phyloP scores from a whole-genome alignment of 2,113 vertebrate species.

The Eulacestoma nigropectus region DNA sequence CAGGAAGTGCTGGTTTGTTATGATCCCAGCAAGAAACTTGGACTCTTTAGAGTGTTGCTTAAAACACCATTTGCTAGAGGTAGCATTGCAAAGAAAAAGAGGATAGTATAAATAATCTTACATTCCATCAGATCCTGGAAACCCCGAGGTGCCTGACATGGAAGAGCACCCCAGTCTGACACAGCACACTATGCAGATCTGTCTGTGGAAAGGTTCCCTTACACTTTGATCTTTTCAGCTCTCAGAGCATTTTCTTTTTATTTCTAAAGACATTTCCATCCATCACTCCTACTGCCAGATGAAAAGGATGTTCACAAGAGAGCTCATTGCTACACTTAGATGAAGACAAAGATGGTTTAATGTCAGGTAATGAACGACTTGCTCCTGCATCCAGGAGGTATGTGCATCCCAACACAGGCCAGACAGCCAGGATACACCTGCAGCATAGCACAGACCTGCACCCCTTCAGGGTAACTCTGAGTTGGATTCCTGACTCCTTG shows the following conservation, averaged over 20 bases:
- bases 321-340: not conserved
- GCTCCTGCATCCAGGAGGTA: not conserved
- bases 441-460: not conserved
- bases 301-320: not conserved
- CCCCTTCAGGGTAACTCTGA: not conserved
- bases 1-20: not conserved
- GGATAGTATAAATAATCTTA: not conserved
- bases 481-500: not conserved
- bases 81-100: not conserved
- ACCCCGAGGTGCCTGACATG: fast-evolving
- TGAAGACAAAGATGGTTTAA: not conserved
- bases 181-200: not conserved
- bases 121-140: not conserved
- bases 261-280: not conserved
- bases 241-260: not conserved
- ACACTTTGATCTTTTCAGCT: not conserved
- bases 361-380: not conserved
- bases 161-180: not conserved
- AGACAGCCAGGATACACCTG: not conserved
- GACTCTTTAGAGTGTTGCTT: not conserved
- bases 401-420: not conserved
- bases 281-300: not conserved
- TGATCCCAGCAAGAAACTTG: not conserved
- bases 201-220: not conserved
- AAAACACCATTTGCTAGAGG: not conserved